Evolutionary conservation across 2,797 vertebrate genomes (phyloP).

Genomic region (Synaphobranchus kaupii): DNA sequence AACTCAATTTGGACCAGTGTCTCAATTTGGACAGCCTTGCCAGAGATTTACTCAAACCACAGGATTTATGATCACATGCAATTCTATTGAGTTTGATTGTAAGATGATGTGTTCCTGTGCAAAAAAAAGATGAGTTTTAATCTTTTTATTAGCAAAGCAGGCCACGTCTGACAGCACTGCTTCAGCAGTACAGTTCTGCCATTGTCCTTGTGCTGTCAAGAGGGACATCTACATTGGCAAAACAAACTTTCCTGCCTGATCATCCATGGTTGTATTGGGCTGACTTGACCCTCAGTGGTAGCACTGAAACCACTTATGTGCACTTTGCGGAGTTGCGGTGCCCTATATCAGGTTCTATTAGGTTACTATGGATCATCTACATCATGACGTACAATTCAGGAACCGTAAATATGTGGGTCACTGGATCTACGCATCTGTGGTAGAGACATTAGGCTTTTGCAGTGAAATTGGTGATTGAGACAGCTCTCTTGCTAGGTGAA

Average conservation of each 20-base stretch:
- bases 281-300: slow-evolving; percentile 54
- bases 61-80: neutral
- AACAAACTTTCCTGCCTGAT: slow-evolving; percentile 29
- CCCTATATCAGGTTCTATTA: slow-evolving; percentile 54
- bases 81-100: neutral
- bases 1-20: neutral
- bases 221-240: neutral
- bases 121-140: neutral
- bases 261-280: slow-evolving; percentile 60
- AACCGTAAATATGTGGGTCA: neutral
- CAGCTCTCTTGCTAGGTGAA: neutral
- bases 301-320: slow-evolving; percentile 55
- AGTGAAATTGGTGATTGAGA: neutral
- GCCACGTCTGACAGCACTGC: neutral
- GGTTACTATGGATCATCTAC: slow-evolving; percentile 8
- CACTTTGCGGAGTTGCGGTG: slow-evolving; percentile 46
- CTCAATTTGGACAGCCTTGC: neutral
- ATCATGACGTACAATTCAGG: neutral
- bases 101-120: neutral
- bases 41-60: neutral
- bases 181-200: neutral
- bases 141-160: neutral
- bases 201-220: neutral
- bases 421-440: neutral
- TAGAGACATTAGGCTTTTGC: neutral